These are phyloP conservation scores for Cuniculus paca DNA, from an alignment of 2,797 vertebrate species.

Conservation along the genomic window DNA sequence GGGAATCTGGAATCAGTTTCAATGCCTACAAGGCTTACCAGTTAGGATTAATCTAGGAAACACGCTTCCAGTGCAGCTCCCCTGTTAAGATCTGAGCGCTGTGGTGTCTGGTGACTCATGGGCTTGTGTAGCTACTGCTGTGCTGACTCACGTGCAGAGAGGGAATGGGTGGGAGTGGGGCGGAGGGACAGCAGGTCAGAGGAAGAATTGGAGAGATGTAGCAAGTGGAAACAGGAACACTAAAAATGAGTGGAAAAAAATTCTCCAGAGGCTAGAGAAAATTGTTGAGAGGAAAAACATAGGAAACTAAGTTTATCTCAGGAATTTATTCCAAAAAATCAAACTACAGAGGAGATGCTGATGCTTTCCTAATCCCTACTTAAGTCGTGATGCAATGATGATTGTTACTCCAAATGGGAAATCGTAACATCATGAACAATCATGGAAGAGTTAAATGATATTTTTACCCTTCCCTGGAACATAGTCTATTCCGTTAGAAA, in stretches of 20 bases:
- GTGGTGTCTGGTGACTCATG: background rate
- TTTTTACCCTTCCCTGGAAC: background rate
- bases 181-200: too few relatives aligned
- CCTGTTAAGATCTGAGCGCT: background rate
- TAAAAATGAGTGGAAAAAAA: background rate
- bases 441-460: background rate
- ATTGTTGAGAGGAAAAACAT: conserved; percentile 52
- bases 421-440: background rate
- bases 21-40: background rate
- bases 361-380: background rate
- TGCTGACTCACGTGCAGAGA: background rate
- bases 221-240: background rate
- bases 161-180: too few relatives aligned
- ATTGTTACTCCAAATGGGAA: background rate
- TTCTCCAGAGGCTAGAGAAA: conserved; percentile 26
- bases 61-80: background rate
- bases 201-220: background rate
- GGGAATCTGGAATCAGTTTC: background rate
- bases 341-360: background rate
- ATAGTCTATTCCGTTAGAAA: background rate
- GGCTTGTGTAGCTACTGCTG: background rate
- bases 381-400: background rate
- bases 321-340: conserved; percentile 47
- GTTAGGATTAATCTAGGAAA: background rate
- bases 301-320: conserved; percentile 49